Conservation (phyloP, 2,113 vertebrate species). For the Smithornis capensis region DNA sequence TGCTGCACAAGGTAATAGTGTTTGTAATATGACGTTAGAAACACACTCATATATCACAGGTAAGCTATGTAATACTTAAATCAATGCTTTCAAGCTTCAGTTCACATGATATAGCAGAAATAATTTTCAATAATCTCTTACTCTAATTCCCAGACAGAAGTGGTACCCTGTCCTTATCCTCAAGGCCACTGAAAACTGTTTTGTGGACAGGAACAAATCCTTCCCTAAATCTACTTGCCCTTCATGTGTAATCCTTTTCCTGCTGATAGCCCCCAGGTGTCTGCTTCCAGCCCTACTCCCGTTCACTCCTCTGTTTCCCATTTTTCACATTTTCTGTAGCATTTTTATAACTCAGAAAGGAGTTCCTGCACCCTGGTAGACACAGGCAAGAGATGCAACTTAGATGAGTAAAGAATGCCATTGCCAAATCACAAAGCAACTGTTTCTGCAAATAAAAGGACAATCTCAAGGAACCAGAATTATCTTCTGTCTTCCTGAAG, state of each 20-base stretch:
- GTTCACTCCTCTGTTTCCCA: not conserved
- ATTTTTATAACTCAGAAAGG: not conserved
- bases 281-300: not conserved
- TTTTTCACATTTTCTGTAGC: not conserved
- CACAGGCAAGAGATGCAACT: not conserved
- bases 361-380: not conserved
- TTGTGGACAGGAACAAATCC: not conserved
- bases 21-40: not conserved
- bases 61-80: not conserved
- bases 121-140: not conserved
- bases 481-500: not conserved
- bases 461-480: not conserved
- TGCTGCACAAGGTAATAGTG: not conserved
- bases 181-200: not conserved
- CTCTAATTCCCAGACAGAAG: not conserved
- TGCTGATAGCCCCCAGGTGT: not conserved
- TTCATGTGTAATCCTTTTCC: not conserved
- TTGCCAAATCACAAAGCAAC: not conserved
- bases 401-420: not conserved
- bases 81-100: not conserved
- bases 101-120: not conserved
- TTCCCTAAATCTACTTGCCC: not conserved
- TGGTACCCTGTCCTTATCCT: not conserved
- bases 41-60: not conserved
- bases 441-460: not conserved